phyloP scores from a whole-genome alignment of 53 echinoderm and acorn worm species.

The Stichopus horrens region DNA sequence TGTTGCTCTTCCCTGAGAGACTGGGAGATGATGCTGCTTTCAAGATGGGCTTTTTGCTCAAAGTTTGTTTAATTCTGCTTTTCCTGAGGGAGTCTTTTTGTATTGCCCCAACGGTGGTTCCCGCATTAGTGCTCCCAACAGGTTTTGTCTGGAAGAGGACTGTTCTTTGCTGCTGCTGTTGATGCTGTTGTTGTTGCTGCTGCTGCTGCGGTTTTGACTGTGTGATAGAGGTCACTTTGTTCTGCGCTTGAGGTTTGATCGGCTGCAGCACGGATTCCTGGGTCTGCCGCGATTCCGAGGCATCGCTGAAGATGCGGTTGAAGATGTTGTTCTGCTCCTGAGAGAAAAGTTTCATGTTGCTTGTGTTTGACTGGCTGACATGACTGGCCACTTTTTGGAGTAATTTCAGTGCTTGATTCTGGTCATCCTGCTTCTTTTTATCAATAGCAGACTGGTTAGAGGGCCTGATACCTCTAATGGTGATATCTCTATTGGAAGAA shows the following conservation, averaged over 20 bases:
- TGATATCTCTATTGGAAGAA: constrained; percentile 36
- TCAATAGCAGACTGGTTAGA: neutral
- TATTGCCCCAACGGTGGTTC: neutral
- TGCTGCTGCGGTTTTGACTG: neutral
- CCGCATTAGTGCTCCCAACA: neutral
- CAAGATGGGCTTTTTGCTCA: constrained; percentile 39
- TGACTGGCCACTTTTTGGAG: constrained; percentile 82
- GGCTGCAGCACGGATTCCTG: neutral
- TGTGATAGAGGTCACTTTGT: neutral
- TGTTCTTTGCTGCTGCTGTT: neutral
- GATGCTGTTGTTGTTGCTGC: neutral
- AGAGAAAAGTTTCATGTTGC: constrained; percentile 12
- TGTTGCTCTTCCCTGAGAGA: constrained; percentile 5
- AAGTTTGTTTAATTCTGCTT: neutral
- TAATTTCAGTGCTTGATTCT: constrained; percentile 74
- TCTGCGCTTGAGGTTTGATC: neutral
- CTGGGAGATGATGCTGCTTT: constrained; percentile 10
- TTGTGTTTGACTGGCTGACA: constrained; percentile 44
- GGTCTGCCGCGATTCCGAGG: neutral
- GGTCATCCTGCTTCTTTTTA: constrained; percentile 20
- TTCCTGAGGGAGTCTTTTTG: constrained; percentile 20
- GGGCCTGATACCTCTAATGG: constrained; percentile 27
- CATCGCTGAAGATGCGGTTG: constrained; percentile 23
- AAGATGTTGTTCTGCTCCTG: constrained; percentile 32
- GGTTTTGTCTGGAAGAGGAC: constrained; percentile 12